Evolutionary conservation across 2,113 vertebrate species (phyloP).

Genomic region (Epinephelus moara): DNA sequence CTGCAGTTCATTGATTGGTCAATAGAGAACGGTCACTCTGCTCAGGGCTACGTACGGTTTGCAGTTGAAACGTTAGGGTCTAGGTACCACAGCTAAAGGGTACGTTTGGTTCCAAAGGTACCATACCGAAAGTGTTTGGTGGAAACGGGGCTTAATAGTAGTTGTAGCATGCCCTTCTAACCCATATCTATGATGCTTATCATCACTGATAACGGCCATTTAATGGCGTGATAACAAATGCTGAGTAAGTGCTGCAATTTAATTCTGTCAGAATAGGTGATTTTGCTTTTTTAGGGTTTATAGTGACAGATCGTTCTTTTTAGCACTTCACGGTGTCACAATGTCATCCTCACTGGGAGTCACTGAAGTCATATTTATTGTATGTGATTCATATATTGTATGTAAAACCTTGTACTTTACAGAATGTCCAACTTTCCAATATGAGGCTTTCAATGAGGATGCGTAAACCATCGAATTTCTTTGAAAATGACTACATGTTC

Average conservation of each 20-base stretch:
- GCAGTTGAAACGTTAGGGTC: too few species aligned
- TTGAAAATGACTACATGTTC: background rate
- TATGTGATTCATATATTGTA: background rate
- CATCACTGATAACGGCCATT: too few species aligned
- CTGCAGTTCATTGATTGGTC: too few species aligned
- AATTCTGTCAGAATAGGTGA: background rate
- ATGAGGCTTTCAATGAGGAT: constrained; percentile 9
- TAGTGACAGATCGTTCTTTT: background rate
- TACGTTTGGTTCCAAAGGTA: too few species aligned
- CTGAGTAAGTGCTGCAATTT: background rate
- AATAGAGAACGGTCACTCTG: too few species aligned
- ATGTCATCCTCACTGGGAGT: background rate
- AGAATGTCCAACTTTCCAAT: background rate
- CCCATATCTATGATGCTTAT: too few species aligned
- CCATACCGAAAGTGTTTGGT: too few species aligned
- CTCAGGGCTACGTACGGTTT: too few species aligned
- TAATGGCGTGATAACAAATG: too few species aligned
- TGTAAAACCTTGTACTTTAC: background rate
- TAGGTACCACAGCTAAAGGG: too few species aligned
- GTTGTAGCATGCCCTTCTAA: too few species aligned
- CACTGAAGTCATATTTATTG: constrained; percentile 6
- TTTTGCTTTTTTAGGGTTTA: background rate
- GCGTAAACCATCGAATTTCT: background rate
- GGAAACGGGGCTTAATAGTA: too few species aligned
- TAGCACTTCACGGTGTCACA: background rate